Percentiles rank a stretch among this genome's conserved stretches.
These are phyloP conservation scores for Lasiurus borealis DNA, from an alignment of 2,113 vertebrate species.

Conservation along the genomic window DNA sequence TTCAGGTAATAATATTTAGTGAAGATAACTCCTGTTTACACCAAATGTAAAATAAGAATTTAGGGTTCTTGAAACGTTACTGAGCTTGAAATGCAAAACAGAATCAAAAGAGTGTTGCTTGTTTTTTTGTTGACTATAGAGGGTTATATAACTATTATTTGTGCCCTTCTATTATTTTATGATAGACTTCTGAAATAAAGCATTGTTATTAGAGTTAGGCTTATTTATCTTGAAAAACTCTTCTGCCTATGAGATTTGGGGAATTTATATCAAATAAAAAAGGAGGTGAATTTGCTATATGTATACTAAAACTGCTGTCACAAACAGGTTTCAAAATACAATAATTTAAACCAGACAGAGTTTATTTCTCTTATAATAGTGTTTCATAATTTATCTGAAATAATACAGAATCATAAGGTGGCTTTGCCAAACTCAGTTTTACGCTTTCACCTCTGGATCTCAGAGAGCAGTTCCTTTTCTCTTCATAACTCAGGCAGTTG, in stretches of 20 bases:
- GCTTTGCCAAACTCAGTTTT: neutral
- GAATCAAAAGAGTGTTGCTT: neutral
- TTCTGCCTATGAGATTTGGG: neutral
- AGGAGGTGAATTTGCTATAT: neutral
- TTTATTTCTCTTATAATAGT: neutral
- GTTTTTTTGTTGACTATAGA: neutral
- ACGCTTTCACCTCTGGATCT: neutral
- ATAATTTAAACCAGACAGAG: slow-evolving; percentile 6
- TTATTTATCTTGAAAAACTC: slow-evolving; percentile 42
- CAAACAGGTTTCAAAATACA: neutral
- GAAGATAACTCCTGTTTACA: slow-evolving; percentile 47
- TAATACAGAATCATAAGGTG: neutral
- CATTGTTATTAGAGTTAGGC: slow-evolving; percentile 24
- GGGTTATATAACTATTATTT: slow-evolving; percentile 29
- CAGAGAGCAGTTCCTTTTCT: neutral
- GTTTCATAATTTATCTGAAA: neutral
- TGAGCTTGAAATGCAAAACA: slow-evolving; percentile 29
- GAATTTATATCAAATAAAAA: neutral
- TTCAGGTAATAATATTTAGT: slow-evolving; percentile 13
- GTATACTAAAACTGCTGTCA: neutral
- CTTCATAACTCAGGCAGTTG: neutral
- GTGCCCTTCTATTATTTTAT: neutral
- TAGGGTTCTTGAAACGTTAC: neutral
- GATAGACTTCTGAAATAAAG: slow-evolving; percentile 19
- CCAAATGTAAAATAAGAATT: neutral